These are phyloP conservation scores for Phenganax subtilis DNA, from an alignment of 92 coral and sea anemone genomes.

Conservation along the genomic window DNA sequence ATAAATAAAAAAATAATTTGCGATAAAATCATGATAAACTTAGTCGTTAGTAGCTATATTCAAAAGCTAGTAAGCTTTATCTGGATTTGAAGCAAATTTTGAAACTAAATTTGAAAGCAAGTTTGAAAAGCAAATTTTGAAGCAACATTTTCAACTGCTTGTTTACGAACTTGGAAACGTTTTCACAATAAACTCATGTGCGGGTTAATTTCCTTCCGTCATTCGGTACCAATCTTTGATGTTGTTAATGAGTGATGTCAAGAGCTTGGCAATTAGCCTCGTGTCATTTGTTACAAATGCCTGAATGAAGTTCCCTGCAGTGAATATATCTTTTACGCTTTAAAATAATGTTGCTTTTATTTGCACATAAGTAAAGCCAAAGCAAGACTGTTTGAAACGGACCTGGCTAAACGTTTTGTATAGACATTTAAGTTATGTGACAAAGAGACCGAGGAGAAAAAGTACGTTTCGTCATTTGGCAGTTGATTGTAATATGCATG, in stretches of 20 bases:
- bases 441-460: not conserved
- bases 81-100: no score
- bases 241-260: conserved; percentile 29
- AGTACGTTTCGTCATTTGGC: not conserved
- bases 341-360: conserved; percentile 8
- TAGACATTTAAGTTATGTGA: not conserved
- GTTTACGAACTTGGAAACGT: no score
- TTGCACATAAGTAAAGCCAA: not conserved
- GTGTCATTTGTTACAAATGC: conserved; percentile 20
- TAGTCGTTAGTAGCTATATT: no score
- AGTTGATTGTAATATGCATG: not conserved
- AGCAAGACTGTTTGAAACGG: conserved; percentile 20
- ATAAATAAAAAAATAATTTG: no score
- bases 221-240: conserved; percentile 30
- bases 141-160: no score
- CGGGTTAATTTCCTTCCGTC: conserved; percentile 8
- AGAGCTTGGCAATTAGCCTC: conserved; percentile 18
- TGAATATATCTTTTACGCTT: conserved; percentile 25
- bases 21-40: no score
- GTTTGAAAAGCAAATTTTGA: no score
- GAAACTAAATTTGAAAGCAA: no score
- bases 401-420: conserved; percentile 24
- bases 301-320: conserved; percentile 14
- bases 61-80: no score
- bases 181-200: no score